Base-by-base conservation (phyloP, 2,888 invertebrate genomes). In the Drosophila peninsularis region DNA sequence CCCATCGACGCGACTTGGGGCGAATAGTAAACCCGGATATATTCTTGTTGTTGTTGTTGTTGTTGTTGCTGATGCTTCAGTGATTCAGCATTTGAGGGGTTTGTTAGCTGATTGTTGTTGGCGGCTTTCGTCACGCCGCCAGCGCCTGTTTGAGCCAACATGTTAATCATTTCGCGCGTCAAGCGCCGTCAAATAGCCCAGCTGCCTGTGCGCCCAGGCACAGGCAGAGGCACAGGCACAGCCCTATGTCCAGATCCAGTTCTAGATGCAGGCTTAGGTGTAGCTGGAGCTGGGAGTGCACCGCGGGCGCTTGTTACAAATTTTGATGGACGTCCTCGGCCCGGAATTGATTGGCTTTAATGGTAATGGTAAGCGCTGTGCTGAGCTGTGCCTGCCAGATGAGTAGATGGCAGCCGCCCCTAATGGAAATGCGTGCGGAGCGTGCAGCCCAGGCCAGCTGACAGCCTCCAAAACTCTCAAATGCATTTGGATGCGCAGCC, bases 261-360 rank as follows among this genome's bases (percentile, higher is more conserved):
- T 19, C 19, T 21, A 44, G 42, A 41, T 30, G 36, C 24, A 24
- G 24, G 21, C 49, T 41, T 19, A 56, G 30, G 45, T 60, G 37
- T 49, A 55, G 50, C 54, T 54, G 56, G 47, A 54, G 60, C 36
- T 71, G 69, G 67, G 66, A 69, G 65, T 71, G 82, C 86, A 68
- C 83, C 77, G 71, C 83, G 75, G 86, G 78, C 77, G 84, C 88
- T 88, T 84, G 84, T 84, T 89, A 89, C 83, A 85, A 80, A 85
- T 89, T 84, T 89, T 84, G 89, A 84, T 88, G 82, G 89, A 88
- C 84, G 77, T 85, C 71, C 64, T 71, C 71, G 68, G 79, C 85
- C 70, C 70, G 66, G 69, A 89, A 84, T 84, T 84, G 84, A 84
- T 84, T 89, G 88, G 86, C 88, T 88, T 84, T 88, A 89, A 89